Base-by-base conservation (phyloP, 2,888 invertebrate genomes). In the Nemotelus nigrinus region DNA sequence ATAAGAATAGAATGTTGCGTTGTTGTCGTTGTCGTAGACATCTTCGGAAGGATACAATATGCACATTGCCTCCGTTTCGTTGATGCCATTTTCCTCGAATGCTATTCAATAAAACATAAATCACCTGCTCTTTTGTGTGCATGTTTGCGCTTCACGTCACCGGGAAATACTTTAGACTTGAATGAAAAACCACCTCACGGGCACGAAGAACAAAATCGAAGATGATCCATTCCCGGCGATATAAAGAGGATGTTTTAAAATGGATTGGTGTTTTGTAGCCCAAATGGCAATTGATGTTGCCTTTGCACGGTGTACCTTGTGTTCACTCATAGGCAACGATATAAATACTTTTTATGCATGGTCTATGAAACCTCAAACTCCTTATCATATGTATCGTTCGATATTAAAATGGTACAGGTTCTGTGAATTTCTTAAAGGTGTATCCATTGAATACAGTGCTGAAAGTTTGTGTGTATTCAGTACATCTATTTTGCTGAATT, bases 71-170 rank as follows among this genome's bases (percentile, higher is more conserved):
- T 58, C 57, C 58, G 72, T 72, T 72, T 47, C 44, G 72, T 58
- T 60, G 60, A 63, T 48, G 63, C 55, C 55, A 48, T 68, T 58
- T 25, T 7, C 55, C 39, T 75, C 75, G 45, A 75, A 64, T 50
- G 72, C 48, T 25, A 77, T 77, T 77, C 77, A 77, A 77, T 77
- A 77, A 77, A 77, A 77, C 77, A 77, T 77, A 77, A 77, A 77
- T 77, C 77, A 77, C 77, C 77, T 77, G 77, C 58, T 57, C 55
- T 63, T 76, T 77, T 77, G 63, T 77, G 68, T 68, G 68, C 53
- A 77, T 67, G n/a, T 68, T 77, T 74, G 60, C 74, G 63, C 60
- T 60, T 74, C 60, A 60, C 43, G 48, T 60, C 74, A 60, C 47
- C 60, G 48, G 63, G 48, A 63, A 39, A 53, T 55, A 10, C 64